Evolutionary conservation across 1,140 invertebrate genomes (phyloP).

Genomic region (Ylistrum balloti): DNA sequence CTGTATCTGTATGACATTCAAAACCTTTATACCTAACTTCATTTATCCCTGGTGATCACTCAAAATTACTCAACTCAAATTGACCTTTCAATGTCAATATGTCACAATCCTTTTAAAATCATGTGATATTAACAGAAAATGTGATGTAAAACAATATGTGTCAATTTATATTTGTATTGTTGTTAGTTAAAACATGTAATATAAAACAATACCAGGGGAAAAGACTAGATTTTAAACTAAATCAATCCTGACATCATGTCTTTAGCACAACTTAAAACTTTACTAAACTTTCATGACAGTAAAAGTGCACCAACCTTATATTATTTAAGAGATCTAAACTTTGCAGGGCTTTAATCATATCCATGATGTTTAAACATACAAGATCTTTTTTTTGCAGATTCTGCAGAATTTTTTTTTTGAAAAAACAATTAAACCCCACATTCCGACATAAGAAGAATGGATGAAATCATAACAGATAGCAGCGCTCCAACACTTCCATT

Average conservation of each 20-base stretch:
- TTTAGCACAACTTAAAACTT: not conserved
- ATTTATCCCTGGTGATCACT: not conserved
- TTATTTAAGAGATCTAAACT: not conserved
- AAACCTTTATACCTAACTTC: not conserved
- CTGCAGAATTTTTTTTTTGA: not conserved
- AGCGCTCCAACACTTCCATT: not conserved
- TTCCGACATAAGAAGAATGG: slow-evolving; percentile 11
- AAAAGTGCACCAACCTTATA: not conserved
- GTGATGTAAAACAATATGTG: not conserved
- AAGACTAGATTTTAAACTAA: not conserved
- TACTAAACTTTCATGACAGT: not conserved
- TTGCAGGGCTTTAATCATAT: not conserved
- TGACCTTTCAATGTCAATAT: too few species aligned
- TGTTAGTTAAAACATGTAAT: too few species aligned
- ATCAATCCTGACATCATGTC: not conserved
- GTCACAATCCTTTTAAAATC: too few species aligned
- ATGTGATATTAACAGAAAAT: not conserved
- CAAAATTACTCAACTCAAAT: not conserved
- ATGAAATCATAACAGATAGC: slow-evolving; percentile 31
- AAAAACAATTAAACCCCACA: slow-evolving; percentile 20
- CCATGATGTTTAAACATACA: not conserved
- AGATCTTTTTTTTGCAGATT: slow-evolving; percentile 20
- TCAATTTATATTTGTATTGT: too few species aligned
- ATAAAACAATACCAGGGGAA: not conserved
- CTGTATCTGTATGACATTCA: not conserved